Evolutionary conservation across 2,797 vertebrate genomes (phyloP), one percentile per base, ranked within the genome.

Genomic region (Mus spretus): DNA sequence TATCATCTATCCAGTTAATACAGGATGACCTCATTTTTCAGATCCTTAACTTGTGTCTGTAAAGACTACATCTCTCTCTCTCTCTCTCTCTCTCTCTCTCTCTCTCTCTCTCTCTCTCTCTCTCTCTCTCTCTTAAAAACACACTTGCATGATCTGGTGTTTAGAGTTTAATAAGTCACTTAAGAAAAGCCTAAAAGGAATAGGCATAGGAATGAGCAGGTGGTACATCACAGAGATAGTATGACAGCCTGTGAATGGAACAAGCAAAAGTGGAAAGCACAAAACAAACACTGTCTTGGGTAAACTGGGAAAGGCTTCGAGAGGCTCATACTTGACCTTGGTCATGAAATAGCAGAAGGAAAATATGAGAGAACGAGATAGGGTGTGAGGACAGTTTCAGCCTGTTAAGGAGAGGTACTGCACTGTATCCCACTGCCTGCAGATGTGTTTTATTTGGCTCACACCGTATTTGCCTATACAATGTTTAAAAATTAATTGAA

Each of bases 401-500:
- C 12, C 83, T 93, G 40, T 28, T 31, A 75, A 89, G 57, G 57
- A 87, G 57, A 84, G 65, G 59, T 17, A 70, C 34, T 34, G 63
- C 0, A 28, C 13, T 70, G 2, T 53, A 80, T 61, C 67, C 22
- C 81, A 57, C 67, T 14, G 40, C 37, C n/a, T 72, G 8, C 81
- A 92, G 81, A 85, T 93, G 67, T 90, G 57, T 96, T 97, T 94
- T 94, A 50, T 93, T 97, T 97, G 96, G 91, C 91, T 9, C 61
- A n/a, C 61, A 86, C 3, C 19, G 4, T 92, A 85, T 83, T 93
- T 96, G 93, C 88, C 88, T 97, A 93, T 26, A 88, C 70, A 83
- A 28, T 88, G 84, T 92, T 94, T 97, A 96, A 96, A 97, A 92
- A 82, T 90, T 95, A 96, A 95, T 82, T 88, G 87, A 96, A 94